Percentiles rank a stretch among this genome's conserved stretches.
These are phyloP conservation scores for Nephrotoma appendiculata DNA, from an alignment of 2,888 invertebrate species.

Conservation along the genomic window DNA sequence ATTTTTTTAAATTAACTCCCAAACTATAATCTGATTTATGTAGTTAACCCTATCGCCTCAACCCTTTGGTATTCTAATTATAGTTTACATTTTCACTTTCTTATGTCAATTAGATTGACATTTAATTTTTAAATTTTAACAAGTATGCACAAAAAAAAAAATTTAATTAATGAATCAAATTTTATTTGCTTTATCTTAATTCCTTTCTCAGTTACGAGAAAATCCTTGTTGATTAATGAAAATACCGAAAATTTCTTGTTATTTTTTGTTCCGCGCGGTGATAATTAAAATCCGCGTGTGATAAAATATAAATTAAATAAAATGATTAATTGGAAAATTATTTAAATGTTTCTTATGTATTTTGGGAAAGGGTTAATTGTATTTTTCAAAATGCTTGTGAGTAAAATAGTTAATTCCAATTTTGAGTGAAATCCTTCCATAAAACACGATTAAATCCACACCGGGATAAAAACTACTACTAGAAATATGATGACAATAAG, in stretches of 20 bases:
- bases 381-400: neutral
- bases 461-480: neutral
- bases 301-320: neutral
- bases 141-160: neutral
- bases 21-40: neutral
- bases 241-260: neutral
- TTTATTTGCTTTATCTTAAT: neutral
- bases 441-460: neutral
- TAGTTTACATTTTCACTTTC: neutral
- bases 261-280: neutral
- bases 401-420: neutral
- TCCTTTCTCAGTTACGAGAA: neutral
- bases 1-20: neutral
- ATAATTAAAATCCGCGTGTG: neutral
- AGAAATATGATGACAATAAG: neutral
- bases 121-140: neutral
- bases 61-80: neutral
- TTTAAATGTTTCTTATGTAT: neutral
- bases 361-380: neutral
- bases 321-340: neutral
- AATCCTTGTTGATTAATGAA: neutral
- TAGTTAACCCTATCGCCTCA: neutral
- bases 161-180: neutral
- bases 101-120: neutral
- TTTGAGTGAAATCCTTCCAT: neutral